Percentiles rank a stretch among this genome's conserved stretches.
Conservation (phyloP, 2,113 vertebrate genomes). For the Taxidea taxus region DNA sequence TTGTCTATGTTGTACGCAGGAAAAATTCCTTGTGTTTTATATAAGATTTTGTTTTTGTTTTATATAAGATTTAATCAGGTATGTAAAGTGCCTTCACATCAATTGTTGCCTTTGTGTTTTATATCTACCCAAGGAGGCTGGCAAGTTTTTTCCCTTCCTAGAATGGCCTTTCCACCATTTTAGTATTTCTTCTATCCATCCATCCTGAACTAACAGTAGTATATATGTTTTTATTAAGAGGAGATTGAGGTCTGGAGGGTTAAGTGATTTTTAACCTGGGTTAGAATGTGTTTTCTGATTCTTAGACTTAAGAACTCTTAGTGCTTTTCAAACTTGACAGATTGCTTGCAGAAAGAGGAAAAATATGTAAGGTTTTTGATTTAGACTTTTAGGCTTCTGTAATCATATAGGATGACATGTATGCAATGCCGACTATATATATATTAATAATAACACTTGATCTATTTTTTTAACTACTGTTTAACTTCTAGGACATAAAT, state of each 20-base stretch:
- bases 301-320: neutral
- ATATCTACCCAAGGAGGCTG: neutral
- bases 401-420: neutral
- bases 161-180: neutral
- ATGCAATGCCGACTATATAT: neutral
- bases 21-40: neutral
- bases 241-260: neutral
- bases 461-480: neutral
- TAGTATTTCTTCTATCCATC: neutral
- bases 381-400: neutral
- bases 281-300: neutral
- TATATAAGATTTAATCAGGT: neutral
- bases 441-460: neutral
- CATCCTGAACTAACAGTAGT: neutral
- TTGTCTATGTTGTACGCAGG: neutral
- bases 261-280: neutral
- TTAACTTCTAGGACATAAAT: neutral
- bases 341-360: neutral
- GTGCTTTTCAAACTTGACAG: neutral
- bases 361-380: neutral
- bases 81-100: neutral
- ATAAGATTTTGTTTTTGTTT: neutral
- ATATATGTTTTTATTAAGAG: neutral
- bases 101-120: neutral
- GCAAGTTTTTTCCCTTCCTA: neutral